These are phyloP conservation scores for Dendrolimus kikuchii DNA, from an alignment of 1,140 invertebrate genomes.

Conservation along the genomic window DNA sequence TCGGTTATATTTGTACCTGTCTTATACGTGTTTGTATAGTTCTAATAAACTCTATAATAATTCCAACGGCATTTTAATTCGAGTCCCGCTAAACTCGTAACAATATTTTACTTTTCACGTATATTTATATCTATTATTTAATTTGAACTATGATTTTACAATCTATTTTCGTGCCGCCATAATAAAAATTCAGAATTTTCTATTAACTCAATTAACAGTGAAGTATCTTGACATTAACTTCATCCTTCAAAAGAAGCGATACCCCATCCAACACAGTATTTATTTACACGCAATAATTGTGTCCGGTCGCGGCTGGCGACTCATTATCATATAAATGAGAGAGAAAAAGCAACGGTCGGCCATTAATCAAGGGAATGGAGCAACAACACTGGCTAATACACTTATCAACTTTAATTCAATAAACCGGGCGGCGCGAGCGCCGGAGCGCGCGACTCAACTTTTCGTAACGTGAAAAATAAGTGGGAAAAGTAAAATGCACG, in stretches of 20 bases:
- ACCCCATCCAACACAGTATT: conserved; percentile 42
- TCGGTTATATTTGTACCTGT: too few relatives aligned
- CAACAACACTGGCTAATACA: conserved; percentile 67
- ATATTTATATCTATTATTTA: too few relatives aligned
- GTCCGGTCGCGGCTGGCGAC: conserved; percentile 49
- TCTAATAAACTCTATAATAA: too few relatives aligned
- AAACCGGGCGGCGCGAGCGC: conserved; percentile 42
- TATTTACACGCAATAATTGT: conserved; percentile 65
- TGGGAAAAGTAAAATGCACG: conserved; percentile 42
- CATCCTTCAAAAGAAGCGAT: conserved; percentile 48
- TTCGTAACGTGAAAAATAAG: conserved; percentile 64
- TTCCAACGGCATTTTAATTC: too few relatives aligned
- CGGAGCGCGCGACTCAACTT: conserved; percentile 39
- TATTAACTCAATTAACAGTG: too few relatives aligned
- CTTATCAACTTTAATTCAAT: conserved; percentile 71
- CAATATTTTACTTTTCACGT: too few relatives aligned
- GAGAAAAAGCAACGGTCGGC: conserved; percentile 65
- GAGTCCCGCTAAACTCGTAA: too few relatives aligned
- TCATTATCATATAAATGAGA: conserved; percentile 71
- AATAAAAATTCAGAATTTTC: too few relatives aligned
- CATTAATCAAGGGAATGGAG: conserved; percentile 68
- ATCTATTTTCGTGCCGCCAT: too few relatives aligned
- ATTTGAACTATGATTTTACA: too few relatives aligned
- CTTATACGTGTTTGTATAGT: too few relatives aligned
- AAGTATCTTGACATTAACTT: too few relatives aligned